Base-by-base conservation (phyloP, 2,113 vertebrate species). In the Nerophis ophidion region DNA sequence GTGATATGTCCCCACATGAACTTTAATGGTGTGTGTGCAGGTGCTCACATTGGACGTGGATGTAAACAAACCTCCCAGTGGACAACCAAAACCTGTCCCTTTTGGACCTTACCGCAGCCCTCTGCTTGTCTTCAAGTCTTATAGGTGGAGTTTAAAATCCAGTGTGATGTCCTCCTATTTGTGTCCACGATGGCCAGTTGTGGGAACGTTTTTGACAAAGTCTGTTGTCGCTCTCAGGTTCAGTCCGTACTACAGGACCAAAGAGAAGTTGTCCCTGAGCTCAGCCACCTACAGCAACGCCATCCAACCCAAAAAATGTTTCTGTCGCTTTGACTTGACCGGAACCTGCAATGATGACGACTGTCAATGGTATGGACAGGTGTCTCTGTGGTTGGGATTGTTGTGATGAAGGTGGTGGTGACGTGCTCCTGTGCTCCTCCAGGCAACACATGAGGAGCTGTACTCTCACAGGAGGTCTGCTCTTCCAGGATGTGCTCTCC, bases 401-500 rank as follows among this genome's bases (percentile, higher is more conserved):
- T 98, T 69, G 44, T 2, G 15, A 19, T 12, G 17, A 14, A 9
- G 7, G 3, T 13, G 9, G 9, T 16, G 5, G 16, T 34, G n/a
- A 42, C 5, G 42, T 1, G 3, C 7, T 15, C 12, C 10, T n/a
- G 63, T 33, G 42, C 80, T 74, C 75, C 73, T 62, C 63, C 81
- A 99, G 97, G 97, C 97, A 98, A 79, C 96, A 99, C 83, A 94
- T 92, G 91, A 93, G 95, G 67, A 93, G 97, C 79, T 96, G 93
- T 76, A 92, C 90, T 34, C 83, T 96, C 62, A 93, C 68, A 12
- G 91, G 92, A 66, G 93, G 91, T 68, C 93, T 94, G 69, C 87
- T 99, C 5, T 97, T 97, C 81, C 93, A 98, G 81, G 96, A 99
- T 56, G 87, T 99, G 72, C 85, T 99, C 57, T 98, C 96, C 8